These are phyloP conservation scores for Trematomus loennbergii DNA, from an alignment of 2,113 vertebrate genomes.

Conservation along the genomic window DNA sequence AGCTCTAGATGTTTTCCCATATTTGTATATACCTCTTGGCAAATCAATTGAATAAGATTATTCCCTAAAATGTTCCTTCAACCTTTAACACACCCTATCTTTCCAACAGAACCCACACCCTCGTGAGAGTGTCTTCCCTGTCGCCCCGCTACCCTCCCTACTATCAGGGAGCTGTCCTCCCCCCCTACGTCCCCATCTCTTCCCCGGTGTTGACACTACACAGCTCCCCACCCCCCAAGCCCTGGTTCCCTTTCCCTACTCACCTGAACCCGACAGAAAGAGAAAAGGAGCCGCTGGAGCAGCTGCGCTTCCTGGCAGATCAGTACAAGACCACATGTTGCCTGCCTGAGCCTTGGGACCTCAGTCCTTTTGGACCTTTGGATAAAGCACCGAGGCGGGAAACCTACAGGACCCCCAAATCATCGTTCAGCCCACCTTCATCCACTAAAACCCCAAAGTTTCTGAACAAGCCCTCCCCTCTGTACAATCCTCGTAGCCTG, in stretches of 20 bases:
- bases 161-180: constrained; percentile 42
- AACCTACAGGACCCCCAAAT: constrained; percentile 43
- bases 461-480: constrained; percentile 77
- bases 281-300: constrained; percentile 62
- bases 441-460: constrained; percentile 80
- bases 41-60: not conserved
- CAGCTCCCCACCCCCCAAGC: not conserved
- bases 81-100: not conserved
- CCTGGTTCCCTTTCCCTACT: not conserved
- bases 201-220: constrained; percentile 13
- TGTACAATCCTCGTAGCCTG: constrained; percentile 61
- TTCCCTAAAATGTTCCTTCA: not conserved
- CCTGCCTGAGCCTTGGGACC: constrained; percentile 79
- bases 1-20: not conserved
- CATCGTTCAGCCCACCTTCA: constrained; percentile 74
- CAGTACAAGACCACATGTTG: constrained; percentile 75
- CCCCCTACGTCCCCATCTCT: constrained; percentile 37
- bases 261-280: constrained; percentile 12
- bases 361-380: constrained; percentile 20
- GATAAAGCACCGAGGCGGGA: constrained; percentile 46
- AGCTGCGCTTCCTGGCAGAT: constrained; percentile 76
- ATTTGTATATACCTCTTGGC: not conserved
- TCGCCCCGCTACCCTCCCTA: constrained; percentile 44
- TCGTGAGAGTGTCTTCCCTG: constrained; percentile 36
- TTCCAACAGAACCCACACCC: constrained; percentile 48